Base-by-base conservation (phyloP, 2,113 vertebrate species). In the Brachionichthys hirsutus region DNA sequence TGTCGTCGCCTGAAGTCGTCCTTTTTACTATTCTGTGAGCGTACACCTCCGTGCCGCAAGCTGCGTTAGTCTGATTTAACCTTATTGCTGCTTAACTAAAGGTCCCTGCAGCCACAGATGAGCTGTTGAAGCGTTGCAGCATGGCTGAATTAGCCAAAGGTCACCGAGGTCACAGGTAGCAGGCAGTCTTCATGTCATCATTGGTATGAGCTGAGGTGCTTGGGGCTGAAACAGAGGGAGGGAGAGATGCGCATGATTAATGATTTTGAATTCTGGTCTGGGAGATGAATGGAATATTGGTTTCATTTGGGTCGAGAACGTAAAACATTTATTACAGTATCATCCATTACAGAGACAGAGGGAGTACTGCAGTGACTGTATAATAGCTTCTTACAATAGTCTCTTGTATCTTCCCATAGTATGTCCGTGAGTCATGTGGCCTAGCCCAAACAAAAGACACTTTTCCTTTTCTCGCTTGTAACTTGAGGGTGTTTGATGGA, bases 251-350 rank as follows among this genome's bases (percentile, higher is more conserved):
- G 22, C 0, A 0, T 44, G 71, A 74, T 62, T 75, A 41, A 45
- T 74, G 19, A 41, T 64, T 57, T 72, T 63, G 54, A 55, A 80
- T 57, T 71, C 48, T 73, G 64, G 16, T 63, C 56, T 47, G 49
- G 62, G 45, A 81, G 54, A 71, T 82, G 67, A 67, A 76, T 69
- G 50, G 59, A 72, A 58, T 59, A 66, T 49, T 53, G 35, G 54
- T 80, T 82, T 82, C 57, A 75, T 85, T 79, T 61, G 75, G 58
- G 67, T 67, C 60, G 47, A 58, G 59, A 67, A 47, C 60, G 64
- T 69, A 63, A 64, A 62, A 51, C 24, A 30, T 55, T 48, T 54
- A 59, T 64, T 62, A 42, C 68, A 67, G 38, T 36, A 66, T 50
- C 34, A 18, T 48, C 35, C 5, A 6, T 46, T 60, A 51, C 50